These are phyloP conservation scores for Indicator indicator DNA, from an alignment of 2,113 vertebrate species.

Conservation along the genomic window DNA sequence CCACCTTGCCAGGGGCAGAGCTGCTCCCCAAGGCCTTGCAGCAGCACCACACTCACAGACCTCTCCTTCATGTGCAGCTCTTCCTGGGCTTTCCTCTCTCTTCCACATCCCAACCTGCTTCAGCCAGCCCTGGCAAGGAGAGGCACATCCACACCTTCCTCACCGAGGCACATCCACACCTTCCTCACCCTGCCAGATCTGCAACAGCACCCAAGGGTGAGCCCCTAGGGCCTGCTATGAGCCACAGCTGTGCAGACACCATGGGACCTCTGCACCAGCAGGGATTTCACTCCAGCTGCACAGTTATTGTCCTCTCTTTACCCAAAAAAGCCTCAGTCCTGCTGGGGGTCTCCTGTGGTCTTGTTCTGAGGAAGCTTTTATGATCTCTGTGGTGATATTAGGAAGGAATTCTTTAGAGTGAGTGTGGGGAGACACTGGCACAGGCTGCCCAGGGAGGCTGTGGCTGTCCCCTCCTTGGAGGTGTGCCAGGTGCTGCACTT, in stretches of 20 bases:
- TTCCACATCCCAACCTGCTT: not conserved
- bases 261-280: slow-evolving; percentile 97
- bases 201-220: slow-evolving; percentile 68
- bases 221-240: slow-evolving; percentile 89
- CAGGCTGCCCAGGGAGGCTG: too few species aligned
- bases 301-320: not conserved
- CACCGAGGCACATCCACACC: fast-evolving
- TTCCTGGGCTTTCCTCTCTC: not conserved
- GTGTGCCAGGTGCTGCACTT: too few species aligned
- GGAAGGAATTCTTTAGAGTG: too few species aligned
- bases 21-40: not conserved
- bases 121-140: not conserved
- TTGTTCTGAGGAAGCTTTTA: too few species aligned
- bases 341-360: not conserved
- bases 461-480: too few species aligned
- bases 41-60: not conserved
- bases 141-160: fast-evolving
- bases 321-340: not conserved
- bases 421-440: too few species aligned
- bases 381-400: too few species aligned
- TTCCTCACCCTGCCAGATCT: not conserved
- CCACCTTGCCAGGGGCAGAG: not conserved
- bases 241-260: slow-evolving; percentile 94
- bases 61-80: not conserved
- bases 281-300: slow-evolving; percentile 92